Evolutionary conservation across 2,888 invertebrate genomes (phyloP), one percentile per base, ranked within the genome.

Genomic region (Tetropium fuscum): DNA sequence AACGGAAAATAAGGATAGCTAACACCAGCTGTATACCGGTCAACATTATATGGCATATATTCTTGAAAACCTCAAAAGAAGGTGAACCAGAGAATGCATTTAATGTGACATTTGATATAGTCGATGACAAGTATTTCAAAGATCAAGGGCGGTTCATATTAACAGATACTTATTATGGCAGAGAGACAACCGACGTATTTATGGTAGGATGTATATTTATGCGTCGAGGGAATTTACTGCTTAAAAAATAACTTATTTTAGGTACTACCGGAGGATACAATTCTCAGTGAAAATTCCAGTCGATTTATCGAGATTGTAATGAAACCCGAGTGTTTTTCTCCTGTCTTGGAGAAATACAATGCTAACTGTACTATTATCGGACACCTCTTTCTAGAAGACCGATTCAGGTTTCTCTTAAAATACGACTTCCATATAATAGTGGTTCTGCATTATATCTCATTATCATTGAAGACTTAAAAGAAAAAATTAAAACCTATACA

Each of bases 1-100:
- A 45, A 3, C 62, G 66, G 49, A 48, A 59, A 32, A 59, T 75
- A 11, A 60, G 62, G 55, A 58, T 75, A 45, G 54, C 38, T 18
- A 75, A 75, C 30, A 66, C 45, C 1, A 69, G 69, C 13, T 64
- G 69, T 7, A 45, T 75, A 20, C 70, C 74, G 2, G 16, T 74
- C 6, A 59, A 56, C 3, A 60, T 74, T n/a, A 40, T 60, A 1
- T 76, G 75, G 75, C 66, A 70, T 15, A 30, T 65, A 2, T 73
- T 71, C 41, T 22, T 62, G 6, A 18, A 27, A 13, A 36, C 45
- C 2, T 55, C 55, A 45, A 32, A 53, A 3, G 30, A 43, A 2
- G 18, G 20, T 4, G 43, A 61, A 34, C 22, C 55, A 0, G 11
- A 54, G 19, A 11, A 11, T 51, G 15, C 53, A 6, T 64, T 69